phyloP scores from a whole-genome alignment of 2,797 vertebrate genomes.

The Pseudopleuronectes americanus region DNA sequence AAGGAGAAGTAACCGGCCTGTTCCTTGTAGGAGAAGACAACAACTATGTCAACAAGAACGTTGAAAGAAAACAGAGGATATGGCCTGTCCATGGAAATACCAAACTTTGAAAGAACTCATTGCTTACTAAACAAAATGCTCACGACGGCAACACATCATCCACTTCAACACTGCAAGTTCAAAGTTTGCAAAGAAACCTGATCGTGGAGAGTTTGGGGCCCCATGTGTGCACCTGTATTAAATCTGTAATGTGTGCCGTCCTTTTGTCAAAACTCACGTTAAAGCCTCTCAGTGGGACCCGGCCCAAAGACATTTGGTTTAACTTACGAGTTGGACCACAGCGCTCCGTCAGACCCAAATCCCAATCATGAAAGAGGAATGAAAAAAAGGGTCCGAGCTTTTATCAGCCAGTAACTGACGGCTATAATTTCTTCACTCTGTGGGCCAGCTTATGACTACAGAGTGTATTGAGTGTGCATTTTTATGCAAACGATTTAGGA shows the following conservation, averaged over 20 bases:
- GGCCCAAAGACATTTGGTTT: conserved; percentile 74
- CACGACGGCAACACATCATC: neutral
- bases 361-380: conserved; percentile 26
- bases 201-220: conserved; percentile 10
- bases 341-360: conserved; percentile 48
- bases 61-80: conserved; percentile 46
- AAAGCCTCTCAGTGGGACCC: conserved; percentile 41
- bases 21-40: conserved; percentile 11
- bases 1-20: conserved; percentile 13
- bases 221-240: conserved; percentile 33
- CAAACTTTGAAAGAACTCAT: neutral
- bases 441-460: conserved; percentile 19
- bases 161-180: neutral
- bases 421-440: neutral
- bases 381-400: conserved; percentile 24
- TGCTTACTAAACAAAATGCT: conserved; percentile 15
- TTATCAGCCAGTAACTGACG: conserved; percentile 30
- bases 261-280: conserved; percentile 39
- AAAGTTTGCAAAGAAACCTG: conserved; percentile 22
- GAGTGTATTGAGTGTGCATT: conserved; percentile 12
- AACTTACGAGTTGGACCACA: conserved; percentile 58
- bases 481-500: conserved; percentile 17
- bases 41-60: conserved; percentile 40
- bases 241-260: conserved; percentile 27
- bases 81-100: neutral